These are phyloP conservation scores for Caenorhabditis virilis DNA, from an alignment of 2,888 invertebrate genomes.

Conservation along the genomic window DNA sequence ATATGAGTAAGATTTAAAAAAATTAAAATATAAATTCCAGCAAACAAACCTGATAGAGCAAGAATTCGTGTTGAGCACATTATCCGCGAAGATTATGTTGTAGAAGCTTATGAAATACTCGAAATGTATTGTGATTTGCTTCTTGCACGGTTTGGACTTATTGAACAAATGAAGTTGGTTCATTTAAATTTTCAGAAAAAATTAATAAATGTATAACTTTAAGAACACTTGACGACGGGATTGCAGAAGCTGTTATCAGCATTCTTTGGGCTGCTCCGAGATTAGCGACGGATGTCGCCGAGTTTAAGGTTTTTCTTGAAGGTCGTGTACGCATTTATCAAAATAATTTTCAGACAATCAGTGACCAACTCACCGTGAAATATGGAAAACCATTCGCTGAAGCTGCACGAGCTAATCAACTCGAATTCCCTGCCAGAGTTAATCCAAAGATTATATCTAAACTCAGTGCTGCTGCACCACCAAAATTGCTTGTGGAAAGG, in stretches of 20 bases:
- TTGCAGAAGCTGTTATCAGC: constrained; percentile 92
- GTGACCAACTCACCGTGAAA: constrained; percentile 85
- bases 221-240: constrained; percentile 84
- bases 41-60: constrained; percentile 76
- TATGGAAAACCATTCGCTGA: constrained; percentile 93
- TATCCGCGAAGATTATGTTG: constrained; percentile 91
- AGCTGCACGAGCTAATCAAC: constrained; percentile 82
- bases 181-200: not conserved
- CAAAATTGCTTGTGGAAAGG: constrained; percentile 90
- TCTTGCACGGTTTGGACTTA: constrained; percentile 90
- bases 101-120: constrained; percentile 97
- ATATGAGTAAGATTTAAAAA: not conserved
- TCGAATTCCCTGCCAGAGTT: constrained; percentile 72
- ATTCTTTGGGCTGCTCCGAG: constrained; percentile 96
- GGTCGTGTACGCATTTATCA: not conserved
- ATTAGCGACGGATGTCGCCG: constrained; percentile 74
- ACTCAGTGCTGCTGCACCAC: constrained; percentile 89
- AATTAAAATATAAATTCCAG: constrained; percentile 32
- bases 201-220: not conserved
- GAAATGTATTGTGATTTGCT: constrained; percentile 99
- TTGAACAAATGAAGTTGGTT: constrained; percentile 91
- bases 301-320: constrained; percentile 63
- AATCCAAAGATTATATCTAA: constrained; percentile 78
- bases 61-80: constrained; percentile 98
- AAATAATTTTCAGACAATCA: constrained; percentile 76